Evolutionary conservation across 2,797 vertebrate genomes (phyloP), one percentile per base, ranked within the genome.

Genomic region (Danio albolineatus): DNA sequence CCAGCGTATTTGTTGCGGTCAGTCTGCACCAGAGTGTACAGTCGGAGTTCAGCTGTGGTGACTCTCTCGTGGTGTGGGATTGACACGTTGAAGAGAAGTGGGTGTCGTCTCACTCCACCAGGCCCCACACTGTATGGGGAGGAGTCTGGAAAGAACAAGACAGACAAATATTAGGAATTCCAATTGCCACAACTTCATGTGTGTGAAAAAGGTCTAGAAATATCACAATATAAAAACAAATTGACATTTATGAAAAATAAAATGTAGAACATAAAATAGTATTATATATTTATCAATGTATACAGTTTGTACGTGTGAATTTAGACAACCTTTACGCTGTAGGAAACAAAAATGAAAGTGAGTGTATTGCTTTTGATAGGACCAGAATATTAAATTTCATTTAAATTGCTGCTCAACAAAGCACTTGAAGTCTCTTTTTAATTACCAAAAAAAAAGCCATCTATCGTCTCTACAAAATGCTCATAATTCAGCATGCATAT

Each of bases 41-140:
- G 93, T 78, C 97, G 94, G 41, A 99, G 95, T 88, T 99, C 97
- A 0, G 96, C 96, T 82, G 96, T 92, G 54, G 94, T 94, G 87
- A 99, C 91, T 48, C 93, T 94, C 89, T 99, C 98, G 0, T 98
- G 96, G 86, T 95, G 94, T 49, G 98, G 98, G 79, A 99, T 91
- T 59, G 97, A 98, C 65, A 98, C 90, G 0, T 99, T 99, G 91
- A 99, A 99, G 16, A 98, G 93, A 7, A 99, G 95, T 0, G 95
- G 95, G 83, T 98, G 97, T 82, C 91, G 93, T 87, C 96, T 95
- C 56, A 95, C 91, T 2, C 95, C 95, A 0, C 91, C 90, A 3
- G 88, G 82, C 67, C 91, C 95, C 7, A 88, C 73, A 0, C 89
- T 92, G 78, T 93, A 94, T 17, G 95, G 91, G 85, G 94, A 94